phyloP scores from a whole-genome alignment of 2,888 invertebrate species.

The Polydesmus complanatus region DNA sequence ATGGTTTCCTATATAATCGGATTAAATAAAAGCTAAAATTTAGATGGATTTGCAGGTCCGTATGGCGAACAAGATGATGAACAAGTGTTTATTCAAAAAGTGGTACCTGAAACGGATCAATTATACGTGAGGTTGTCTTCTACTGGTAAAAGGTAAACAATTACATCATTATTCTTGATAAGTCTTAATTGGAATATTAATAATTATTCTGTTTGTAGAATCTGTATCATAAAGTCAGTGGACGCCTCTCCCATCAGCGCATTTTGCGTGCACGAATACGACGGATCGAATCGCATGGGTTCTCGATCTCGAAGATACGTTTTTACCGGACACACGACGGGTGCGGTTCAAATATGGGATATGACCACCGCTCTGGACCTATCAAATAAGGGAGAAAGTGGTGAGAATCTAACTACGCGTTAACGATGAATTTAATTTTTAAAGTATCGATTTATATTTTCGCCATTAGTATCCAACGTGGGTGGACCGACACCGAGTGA shows the following conservation, averaged over 20 bases:
- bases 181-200: background rate
- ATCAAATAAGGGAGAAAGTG: slow-evolving; percentile 35
- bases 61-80: slow-evolving; percentile 97
- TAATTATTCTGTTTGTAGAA: slow-evolving; percentile 40
- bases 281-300: slow-evolving; percentile 86
- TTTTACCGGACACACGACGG: slow-evolving; percentile 83
- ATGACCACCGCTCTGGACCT: slow-evolving; percentile 85
- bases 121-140: slow-evolving; percentile 87
- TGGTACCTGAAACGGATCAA: slow-evolving; percentile 91
- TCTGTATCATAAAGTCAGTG: slow-evolving; percentile 86
- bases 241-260: slow-evolving; percentile 87
- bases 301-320: slow-evolving; percentile 73
- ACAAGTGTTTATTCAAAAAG: slow-evolving; percentile 94
- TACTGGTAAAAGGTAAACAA: slow-evolving; percentile 65
- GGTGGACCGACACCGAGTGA: slow-evolving; percentile 91
- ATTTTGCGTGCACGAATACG: slow-evolving; percentile 94
- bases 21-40: background rate
- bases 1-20: slow-evolving; percentile 1
- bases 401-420: background rate
- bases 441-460: too few relatives aligned
- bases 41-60: slow-evolving; percentile 46
- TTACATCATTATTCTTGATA: slow-evolving; percentile 12
- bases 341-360: slow-evolving; percentile 94
- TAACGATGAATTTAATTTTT: background rate
- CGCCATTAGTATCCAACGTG: slow-evolving; percentile 47